Conservation (phyloP, 2,113 vertebrate genomes). For the Gadus macrocephalus region DNA sequence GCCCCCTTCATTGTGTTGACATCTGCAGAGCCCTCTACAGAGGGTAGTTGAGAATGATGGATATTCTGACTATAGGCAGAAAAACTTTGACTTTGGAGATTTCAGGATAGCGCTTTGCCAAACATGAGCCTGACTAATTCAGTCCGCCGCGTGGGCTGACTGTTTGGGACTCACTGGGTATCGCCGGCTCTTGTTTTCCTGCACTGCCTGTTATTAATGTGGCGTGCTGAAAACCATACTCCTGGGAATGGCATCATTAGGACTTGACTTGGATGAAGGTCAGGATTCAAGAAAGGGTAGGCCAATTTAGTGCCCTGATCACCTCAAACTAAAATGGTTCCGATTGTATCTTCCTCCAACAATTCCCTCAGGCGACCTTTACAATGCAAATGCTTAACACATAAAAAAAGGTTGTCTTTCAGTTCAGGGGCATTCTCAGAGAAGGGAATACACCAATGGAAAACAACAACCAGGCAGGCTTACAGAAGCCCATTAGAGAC, state of each 20-base stretch:
- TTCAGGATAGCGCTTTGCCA: too few relatives aligned
- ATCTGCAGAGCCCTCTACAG: constrained; percentile 29
- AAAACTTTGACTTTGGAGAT: neutral
- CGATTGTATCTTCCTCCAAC: constrained; percentile 13
- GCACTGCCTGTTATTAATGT: constrained; percentile 1
- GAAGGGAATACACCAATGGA: too few relatives aligned
- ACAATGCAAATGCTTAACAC: constrained; percentile 19
- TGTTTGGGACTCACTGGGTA: neutral
- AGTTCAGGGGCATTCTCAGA: too few relatives aligned
- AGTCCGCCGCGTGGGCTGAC: neutral
- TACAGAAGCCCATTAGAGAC: too few relatives aligned
- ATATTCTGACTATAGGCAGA: neutral
- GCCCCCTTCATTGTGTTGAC: constrained; percentile 2
- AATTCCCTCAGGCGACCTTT: constrained; percentile 15
- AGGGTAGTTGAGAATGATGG: constrained; percentile 8
- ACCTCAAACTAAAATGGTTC: constrained; percentile 28
- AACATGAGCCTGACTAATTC: neutral
- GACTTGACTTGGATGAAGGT: constrained; percentile 16
- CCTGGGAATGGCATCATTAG: constrained; percentile 21
- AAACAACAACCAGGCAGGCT: too few relatives aligned
- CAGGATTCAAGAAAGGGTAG: constrained; percentile 20
- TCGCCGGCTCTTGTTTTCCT: neutral
- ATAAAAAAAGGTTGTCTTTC: neutral
- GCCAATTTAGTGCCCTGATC: constrained; percentile 10
- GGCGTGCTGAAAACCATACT: neutral